Conservation (phyloP, 2,888 invertebrate genomes). For the Pristionchus arcanus region DNA sequence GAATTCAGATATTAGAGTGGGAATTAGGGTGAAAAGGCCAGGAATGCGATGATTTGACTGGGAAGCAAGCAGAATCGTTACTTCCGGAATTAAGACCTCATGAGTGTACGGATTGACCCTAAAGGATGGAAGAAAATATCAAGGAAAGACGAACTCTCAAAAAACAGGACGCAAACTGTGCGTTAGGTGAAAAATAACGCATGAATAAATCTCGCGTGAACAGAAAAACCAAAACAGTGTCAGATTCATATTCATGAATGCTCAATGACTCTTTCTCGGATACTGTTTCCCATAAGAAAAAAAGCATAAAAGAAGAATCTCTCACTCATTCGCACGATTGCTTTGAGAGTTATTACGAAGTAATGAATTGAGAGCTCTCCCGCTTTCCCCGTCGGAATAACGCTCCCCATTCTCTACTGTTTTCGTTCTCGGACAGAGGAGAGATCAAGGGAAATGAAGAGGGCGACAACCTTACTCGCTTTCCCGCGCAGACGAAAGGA, state of each 20-base stretch:
- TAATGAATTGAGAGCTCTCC: not conserved
- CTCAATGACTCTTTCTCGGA: not conserved
- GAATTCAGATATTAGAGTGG: too few relatives aligned
- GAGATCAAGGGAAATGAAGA: not conserved
- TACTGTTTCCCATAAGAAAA: not conserved
- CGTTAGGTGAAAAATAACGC: not conserved
- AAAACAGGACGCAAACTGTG: too few relatives aligned
- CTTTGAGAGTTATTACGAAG: conserved; percentile 34
- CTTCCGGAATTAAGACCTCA: too few relatives aligned
- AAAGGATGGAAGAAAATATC: too few relatives aligned
- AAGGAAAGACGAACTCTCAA: too few relatives aligned
- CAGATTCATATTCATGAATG: not conserved
- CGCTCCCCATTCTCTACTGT: not conserved
- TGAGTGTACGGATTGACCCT: too few relatives aligned
- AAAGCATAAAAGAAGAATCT: not conserved
- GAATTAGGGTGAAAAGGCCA: too few relatives aligned
- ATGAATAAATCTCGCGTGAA: not conserved
- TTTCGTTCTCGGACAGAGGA: not conserved
- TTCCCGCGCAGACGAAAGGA: not conserved
- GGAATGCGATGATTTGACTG: too few relatives aligned
- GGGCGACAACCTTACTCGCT: not conserved
- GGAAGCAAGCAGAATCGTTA: too few relatives aligned
- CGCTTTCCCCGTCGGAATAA: not conserved
- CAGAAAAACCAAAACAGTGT: not conserved
- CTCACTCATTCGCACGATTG: not conserved